Percentiles rank a stretch among this genome's conserved stretches.
These are phyloP conservation scores for Enteromius anoplus DNA, from an alignment of 2,797 vertebrate genomes.

Conservation along the genomic window DNA sequence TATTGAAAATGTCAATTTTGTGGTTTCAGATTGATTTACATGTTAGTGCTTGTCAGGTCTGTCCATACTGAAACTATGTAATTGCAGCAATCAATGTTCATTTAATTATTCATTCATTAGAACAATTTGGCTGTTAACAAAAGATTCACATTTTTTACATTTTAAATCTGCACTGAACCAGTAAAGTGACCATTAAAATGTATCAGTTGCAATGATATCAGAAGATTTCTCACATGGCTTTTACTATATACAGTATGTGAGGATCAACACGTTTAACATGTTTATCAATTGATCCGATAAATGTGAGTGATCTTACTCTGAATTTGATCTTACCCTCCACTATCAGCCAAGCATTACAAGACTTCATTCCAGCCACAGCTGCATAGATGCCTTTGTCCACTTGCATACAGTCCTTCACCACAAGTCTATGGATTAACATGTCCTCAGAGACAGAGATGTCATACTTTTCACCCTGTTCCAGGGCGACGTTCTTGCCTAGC, in stretches of 20 bases:
- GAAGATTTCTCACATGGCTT: neutral
- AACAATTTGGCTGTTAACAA: neutral
- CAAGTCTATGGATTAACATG: conserved; percentile 82
- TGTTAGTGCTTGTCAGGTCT: neutral
- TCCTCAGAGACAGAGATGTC: conserved; percentile 81
- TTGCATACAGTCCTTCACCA: conserved; percentile 75
- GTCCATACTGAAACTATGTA: neutral
- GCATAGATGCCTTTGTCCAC: conserved; percentile 86
- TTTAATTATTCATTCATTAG: conserved; percentile 4
- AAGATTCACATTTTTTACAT: neutral
- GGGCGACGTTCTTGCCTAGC: conserved; percentile 75
- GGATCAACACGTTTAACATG: neutral
- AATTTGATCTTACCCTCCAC: conserved; percentile 79
- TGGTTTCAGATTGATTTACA: neutral
- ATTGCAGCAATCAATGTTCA: neutral
- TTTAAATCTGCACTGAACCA: neutral
- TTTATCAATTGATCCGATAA: neutral
- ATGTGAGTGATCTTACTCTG: neutral
- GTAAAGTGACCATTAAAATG: neutral
- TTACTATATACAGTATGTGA: neutral
- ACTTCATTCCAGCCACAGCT: conserved; percentile 73
- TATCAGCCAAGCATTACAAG: conserved; percentile 86
- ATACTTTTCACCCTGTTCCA: conserved; percentile 77
- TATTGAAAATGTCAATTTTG: neutral
- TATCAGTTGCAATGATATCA: neutral